Evolutionary conservation across 2,113 vertebrate species (phyloP).

Genomic region (Etheostoma cragini): DNA sequence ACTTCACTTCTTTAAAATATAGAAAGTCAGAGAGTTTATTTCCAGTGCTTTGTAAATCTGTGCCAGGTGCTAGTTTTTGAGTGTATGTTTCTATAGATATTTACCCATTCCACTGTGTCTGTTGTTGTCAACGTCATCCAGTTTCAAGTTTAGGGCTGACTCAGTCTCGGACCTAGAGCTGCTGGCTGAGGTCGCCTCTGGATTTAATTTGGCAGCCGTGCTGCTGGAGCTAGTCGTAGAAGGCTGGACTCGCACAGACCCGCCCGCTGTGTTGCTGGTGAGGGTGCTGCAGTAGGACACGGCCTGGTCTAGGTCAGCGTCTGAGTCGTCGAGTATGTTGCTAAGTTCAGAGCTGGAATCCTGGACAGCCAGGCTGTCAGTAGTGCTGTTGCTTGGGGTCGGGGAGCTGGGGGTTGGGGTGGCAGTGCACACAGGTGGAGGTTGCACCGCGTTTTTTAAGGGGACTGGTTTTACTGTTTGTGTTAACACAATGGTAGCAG

Average conservation of each 20-base stretch:
- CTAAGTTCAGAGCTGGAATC: conserved; percentile 86
- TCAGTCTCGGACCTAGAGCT: conserved; percentile 68
- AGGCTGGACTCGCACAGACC: conserved; percentile 18
- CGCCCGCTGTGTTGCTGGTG: conserved; percentile 77
- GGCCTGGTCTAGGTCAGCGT: conserved; percentile 82
- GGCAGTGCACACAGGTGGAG: conserved; percentile 62
- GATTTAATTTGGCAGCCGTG: conserved; percentile 27
- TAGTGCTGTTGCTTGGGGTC: conserved; percentile 74
- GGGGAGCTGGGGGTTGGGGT: conserved; percentile 78
- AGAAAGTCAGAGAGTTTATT: not conserved
- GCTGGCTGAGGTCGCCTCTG: conserved; percentile 41
- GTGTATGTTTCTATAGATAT: conserved; percentile 16
- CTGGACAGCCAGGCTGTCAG: conserved; percentile 75
- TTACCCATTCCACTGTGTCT: conserved; percentile 92
- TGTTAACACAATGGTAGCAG: conserved; percentile 33
- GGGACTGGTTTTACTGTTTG: conserved; percentile 36
- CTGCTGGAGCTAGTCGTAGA: conserved; percentile 14
- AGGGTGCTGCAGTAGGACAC: conserved; percentile 76
- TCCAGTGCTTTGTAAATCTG: not conserved
- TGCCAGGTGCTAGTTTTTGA: not conserved
- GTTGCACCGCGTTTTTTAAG: conserved; percentile 17
- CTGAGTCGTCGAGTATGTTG: conserved; percentile 86
- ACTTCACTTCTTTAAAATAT: conserved; percentile 21
- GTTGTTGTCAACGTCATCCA: conserved; percentile 89
- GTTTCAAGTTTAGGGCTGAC: conserved; percentile 81